A percentile compares a stretch with the other conserved stretches of the same genome.
phyloP scores from a whole-genome alignment of 2,888 invertebrate genomes.

The Mesorhabditis sp. region DNA sequence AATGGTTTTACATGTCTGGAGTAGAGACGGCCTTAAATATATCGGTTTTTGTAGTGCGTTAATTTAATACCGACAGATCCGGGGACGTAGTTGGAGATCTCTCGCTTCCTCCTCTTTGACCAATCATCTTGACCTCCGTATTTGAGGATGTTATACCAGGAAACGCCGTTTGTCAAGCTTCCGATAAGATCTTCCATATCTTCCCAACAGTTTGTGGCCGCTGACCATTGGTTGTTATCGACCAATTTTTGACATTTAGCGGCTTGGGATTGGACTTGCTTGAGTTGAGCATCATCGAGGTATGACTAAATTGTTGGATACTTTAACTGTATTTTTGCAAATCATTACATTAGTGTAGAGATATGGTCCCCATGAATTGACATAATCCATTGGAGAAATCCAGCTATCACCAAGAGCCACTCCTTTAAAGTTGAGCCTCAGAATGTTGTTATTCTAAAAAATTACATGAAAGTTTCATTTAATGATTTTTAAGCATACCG shows the following conservation, averaged over 20 bases:
- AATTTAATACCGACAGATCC: no score
- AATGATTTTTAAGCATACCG: conserved; percentile 51
- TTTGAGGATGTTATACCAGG: conserved; percentile 77
- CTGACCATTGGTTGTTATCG: conserved; percentile 65
- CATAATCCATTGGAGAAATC: conserved; percentile 80
- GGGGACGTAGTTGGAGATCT: not conserved
- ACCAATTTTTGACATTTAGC: conserved; percentile 55
- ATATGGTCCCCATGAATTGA: conserved; percentile 76
- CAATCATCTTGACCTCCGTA: conserved; percentile 40
- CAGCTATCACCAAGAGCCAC: conserved; percentile 81
- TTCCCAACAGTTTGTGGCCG: conserved; percentile 70
- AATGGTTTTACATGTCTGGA: conserved; percentile 40
- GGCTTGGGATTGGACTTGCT: conserved; percentile 26
- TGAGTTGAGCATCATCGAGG: conserved; percentile 42
- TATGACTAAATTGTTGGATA: conserved; percentile 25
- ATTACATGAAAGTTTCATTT: not conserved
- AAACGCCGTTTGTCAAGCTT: conserved; percentile 67
- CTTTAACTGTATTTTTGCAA: not conserved
- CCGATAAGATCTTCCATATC: conserved; percentile 68
- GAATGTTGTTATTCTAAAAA: not conserved
- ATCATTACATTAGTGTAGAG: conserved; percentile 61
- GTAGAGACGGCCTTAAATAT: conserved; percentile 28
- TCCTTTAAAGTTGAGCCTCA: conserved; percentile 71
- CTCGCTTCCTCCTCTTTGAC: conserved; percentile 12
- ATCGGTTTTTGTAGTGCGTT: not conserved